Evolutionary conservation across 37 sponge, comb jelly and placozoan genomes (phyloP).

Genomic region (Oopsacas minuta): DNA sequence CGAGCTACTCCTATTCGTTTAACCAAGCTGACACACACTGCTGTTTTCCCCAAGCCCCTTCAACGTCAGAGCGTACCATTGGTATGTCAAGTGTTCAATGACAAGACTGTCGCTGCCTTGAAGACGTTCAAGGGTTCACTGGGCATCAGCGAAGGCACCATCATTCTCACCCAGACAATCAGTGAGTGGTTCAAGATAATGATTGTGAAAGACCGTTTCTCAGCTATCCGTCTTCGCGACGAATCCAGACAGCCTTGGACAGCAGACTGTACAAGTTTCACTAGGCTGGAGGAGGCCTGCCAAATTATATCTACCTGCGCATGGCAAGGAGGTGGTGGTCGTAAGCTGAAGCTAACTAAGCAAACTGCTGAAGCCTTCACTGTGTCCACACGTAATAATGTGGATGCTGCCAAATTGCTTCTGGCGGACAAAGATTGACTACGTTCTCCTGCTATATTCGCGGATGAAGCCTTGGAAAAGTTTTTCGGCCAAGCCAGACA

Average conservation of each 20-base stretch:
- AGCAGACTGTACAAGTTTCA: slow-evolving; percentile 19
- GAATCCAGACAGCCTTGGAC: slow-evolving; percentile 20
- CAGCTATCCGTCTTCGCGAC: slow-evolving; percentile 19
- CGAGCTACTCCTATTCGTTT: slow-evolving; percentile 19
- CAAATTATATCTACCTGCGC: slow-evolving; percentile 19
- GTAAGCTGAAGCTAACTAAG: slow-evolving; percentile 13
- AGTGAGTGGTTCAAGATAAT: slow-evolving; percentile 19
- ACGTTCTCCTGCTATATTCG: slow-evolving; percentile 19
- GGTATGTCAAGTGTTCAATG: slow-evolving; percentile 17
- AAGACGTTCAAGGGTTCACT: slow-evolving; percentile 17
- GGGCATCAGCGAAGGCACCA: slow-evolving; percentile 15
- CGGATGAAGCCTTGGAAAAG: slow-evolving; percentile 17
- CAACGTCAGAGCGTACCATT: slow-evolving; percentile 17
- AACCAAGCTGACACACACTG: slow-evolving; percentile 19
- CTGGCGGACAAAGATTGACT: slow-evolving; percentile 19
- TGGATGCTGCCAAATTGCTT: slow-evolving; percentile 17
- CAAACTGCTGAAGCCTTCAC: slow-evolving; percentile 17
- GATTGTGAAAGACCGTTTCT: slow-evolving; percentile 17
- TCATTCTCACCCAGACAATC: slow-evolving; percentile 19
- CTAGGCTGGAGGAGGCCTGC: slow-evolving; percentile 19
- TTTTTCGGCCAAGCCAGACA: slow-evolving; percentile 4
- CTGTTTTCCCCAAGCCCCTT: slow-evolving; percentile 11
- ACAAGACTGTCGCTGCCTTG: slow-evolving; percentile 20
- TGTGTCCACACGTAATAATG: slow-evolving; percentile 16
- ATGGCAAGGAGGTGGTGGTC: slow-evolving; percentile 20